These are phyloP conservation scores for Gymnodraco acuticeps DNA, from an alignment of 2,797 vertebrate species.

Conservation along the genomic window DNA sequence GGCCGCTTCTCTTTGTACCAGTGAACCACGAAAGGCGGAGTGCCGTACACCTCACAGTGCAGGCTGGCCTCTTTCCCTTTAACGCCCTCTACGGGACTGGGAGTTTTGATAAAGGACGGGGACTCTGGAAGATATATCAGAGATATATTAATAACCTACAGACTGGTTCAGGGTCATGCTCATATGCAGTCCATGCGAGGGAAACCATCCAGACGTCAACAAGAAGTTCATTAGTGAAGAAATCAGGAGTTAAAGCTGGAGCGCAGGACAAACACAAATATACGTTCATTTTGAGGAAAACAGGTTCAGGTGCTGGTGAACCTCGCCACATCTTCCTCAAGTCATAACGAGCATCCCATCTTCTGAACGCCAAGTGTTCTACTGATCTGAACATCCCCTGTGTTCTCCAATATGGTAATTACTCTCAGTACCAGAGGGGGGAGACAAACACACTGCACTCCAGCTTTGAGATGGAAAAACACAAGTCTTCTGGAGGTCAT, in stretches of 20 bases:
- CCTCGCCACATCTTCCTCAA: no score
- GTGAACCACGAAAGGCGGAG: constrained; percentile 90
- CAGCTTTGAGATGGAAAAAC: neutral
- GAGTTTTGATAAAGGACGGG: constrained; percentile 91
- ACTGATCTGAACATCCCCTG: no score
- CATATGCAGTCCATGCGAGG: constrained; percentile 51
- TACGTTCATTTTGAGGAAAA: no score
- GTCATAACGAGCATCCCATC: no score
- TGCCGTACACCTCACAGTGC: constrained; percentile 93
- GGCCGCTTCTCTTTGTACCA: constrained; percentile 97
- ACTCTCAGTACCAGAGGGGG: no score
- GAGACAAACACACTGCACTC: no score
- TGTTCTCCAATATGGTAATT: no score
- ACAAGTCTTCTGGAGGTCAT: neutral
- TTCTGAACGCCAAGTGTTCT: no score
- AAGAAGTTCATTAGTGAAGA: constrained; percentile 10
- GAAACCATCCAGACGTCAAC: constrained; percentile 21
- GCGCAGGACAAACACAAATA: no score
- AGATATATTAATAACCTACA: constrained; percentile 76
- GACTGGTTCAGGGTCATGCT: constrained; percentile 38
- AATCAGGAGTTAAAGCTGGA: neutral
- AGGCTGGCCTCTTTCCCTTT: constrained; percentile 92
- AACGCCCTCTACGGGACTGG: constrained; percentile 87
- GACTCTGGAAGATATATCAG: constrained; percentile 86
- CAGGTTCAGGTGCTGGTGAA: no score